Evolutionary conservation across 1,140 invertebrate genomes (phyloP), one percentile per base, ranked within the genome.

Genomic region (Sycophila sp.): DNA sequence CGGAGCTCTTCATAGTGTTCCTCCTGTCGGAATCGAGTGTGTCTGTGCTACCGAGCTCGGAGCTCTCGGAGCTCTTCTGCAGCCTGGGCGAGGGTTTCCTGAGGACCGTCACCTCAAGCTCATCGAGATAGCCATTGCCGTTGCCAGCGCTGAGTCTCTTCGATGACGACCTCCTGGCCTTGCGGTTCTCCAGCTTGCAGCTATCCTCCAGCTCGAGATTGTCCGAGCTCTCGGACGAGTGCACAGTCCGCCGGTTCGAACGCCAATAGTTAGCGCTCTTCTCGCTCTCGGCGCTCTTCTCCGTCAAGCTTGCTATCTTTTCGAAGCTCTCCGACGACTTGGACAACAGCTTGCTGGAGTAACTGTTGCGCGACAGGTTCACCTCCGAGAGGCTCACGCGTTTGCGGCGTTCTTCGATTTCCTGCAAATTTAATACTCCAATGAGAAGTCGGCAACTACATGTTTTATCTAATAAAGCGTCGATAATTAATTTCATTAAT

Each of bases 51-150:
- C 83, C 84, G 0, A 86, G 70, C 8, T 86, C 84, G 0, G 84
- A 86, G 55, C 85, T 86, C 59, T 86, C 85, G 2, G 84, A 86
- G 0, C 82, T 85, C 49, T 85, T 86, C 26, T 85, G 80, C 5
- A 86, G 60, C n/a, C 84, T 80, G 8, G 75, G 55, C 5, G 28
- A n/a, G 4, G 45, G 13, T 26, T 45, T 64, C 40, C 40, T 19
- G 4, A 26, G 28, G 2, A 8, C 38, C n/a, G 7, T 28, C 42
- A 19, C 70, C 70, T 28, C 72, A 36, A 2, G 28, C 15, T 45
- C 63, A 59, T 6, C 70, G n/a, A n/a, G n/a, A n/a, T n/a, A n/a
- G n/a, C n/a, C n/a, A n/a, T n/a, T n/a, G 53, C 6, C n/a, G 17
- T 30, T 55, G 17, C 51, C 28, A 17, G 28, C 15, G 26, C 36